phyloP scores from a whole-genome alignment of 2,113 vertebrate species.

The Burhinus bistriatus region DNA sequence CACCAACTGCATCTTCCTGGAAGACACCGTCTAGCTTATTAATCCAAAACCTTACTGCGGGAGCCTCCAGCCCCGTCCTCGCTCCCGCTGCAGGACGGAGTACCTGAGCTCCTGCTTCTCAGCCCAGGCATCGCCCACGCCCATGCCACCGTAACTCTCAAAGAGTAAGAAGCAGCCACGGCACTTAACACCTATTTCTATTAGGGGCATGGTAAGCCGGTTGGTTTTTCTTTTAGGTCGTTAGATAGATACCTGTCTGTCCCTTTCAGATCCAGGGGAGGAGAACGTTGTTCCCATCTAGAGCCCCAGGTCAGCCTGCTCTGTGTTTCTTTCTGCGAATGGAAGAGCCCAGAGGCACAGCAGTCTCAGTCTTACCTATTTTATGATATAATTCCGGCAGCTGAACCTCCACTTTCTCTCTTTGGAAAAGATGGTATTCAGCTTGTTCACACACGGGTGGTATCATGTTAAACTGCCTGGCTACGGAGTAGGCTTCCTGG shows the following conservation, averaged over 20 bases:
- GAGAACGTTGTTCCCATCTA: fast-evolving
- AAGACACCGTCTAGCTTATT: neutral
- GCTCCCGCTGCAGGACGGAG: neutral
- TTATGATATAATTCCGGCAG: constrained; percentile 97
- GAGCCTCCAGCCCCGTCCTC: neutral
- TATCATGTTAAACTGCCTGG: constrained; percentile 97
- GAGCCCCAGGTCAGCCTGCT: neutral
- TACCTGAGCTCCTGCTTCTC: neutral
- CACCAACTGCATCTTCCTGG: neutral
- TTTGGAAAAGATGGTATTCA: constrained; percentile 96
- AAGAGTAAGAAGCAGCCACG: neutral
- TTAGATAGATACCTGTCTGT: fast-evolving
- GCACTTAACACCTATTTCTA: neutral
- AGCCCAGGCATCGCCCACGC: neutral
- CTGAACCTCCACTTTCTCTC: constrained; percentile 98
- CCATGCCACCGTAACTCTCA: neutral
- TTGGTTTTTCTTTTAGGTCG: neutral
- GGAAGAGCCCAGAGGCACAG: fast-evolving
- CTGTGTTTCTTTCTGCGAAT: neutral
- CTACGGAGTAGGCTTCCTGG: constrained; percentile 96
- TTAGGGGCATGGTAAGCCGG: neutral
- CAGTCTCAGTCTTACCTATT: constrained; percentile 80
- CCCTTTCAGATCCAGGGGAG: neutral
- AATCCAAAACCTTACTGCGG: neutral
- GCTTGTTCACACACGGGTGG: constrained; percentile 97